These are phyloP conservation scores for Trachelus stipa DNA, from an alignment of 2,888 invertebrate species.

Conservation along the genomic window DNA sequence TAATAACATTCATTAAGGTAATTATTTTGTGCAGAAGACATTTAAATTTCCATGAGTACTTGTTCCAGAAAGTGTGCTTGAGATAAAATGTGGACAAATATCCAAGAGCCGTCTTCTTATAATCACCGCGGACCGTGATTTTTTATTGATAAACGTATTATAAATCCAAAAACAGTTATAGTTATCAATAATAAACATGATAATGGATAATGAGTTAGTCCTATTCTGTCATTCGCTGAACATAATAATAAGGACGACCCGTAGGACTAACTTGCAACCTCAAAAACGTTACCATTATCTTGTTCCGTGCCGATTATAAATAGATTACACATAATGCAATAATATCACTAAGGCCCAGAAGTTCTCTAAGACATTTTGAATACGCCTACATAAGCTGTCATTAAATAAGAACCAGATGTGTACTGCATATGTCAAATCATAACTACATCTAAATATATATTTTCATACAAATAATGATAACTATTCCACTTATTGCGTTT, in stretches of 20 bases:
- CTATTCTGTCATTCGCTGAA: not conserved
- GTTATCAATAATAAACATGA: not conserved
- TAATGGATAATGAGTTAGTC: not conserved
- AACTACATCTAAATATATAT: conserved; percentile 10
- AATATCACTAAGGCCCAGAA: conserved; percentile 41
- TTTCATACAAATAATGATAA: not conserved
- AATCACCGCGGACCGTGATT: conserved; percentile 34
- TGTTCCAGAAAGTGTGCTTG: conserved; percentile 58
- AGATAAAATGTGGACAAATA: conserved; percentile 58
- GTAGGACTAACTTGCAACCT: not conserved
- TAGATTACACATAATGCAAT: conserved; percentile 36
- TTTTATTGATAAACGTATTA: not conserved
- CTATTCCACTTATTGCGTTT: not conserved
- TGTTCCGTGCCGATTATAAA: conserved; percentile 26
- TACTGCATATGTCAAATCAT: not conserved
- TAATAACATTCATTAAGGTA: conserved; percentile 63
- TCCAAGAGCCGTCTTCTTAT: conserved; percentile 45
- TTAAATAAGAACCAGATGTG: not conserved
- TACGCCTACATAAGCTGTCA: not conserved
- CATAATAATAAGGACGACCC: not conserved
- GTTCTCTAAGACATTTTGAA: conserved; percentile 17
- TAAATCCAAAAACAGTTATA: not conserved
- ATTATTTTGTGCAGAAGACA: conserved; percentile 65
- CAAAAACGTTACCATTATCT: not conserved
- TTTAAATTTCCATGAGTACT: conserved; percentile 59